Evolutionary conservation across 2,888 invertebrate genomes (phyloP).

Genomic region (Lasioglossum zephyrum): DNA sequence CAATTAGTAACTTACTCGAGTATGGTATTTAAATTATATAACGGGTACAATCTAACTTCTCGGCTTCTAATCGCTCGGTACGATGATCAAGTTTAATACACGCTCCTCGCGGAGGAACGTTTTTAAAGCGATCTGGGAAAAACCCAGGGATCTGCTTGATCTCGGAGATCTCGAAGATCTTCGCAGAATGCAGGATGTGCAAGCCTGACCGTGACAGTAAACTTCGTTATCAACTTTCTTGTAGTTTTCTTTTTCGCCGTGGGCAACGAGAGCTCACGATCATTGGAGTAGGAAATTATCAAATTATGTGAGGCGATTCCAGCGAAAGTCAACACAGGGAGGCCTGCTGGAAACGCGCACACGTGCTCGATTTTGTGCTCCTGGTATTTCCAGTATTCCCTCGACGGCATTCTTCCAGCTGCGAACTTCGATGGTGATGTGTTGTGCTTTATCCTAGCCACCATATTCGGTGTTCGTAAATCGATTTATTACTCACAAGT

Average conservation of each 20-base stretch:
- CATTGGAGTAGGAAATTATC: conserved; percentile 21
- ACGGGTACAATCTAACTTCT: background rate
- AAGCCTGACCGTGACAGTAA: conserved; percentile 18
- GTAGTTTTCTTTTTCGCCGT: background rate
- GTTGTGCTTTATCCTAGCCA: background rate
- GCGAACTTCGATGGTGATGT: too few species aligned
- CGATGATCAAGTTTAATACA: background rate
- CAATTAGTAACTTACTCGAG: background rate
- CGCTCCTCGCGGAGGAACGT: background rate
- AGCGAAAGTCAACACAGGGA: background rate
- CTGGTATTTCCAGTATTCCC: conserved; percentile 15
- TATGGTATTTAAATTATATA: background rate
- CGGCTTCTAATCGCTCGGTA: conserved; percentile 1
- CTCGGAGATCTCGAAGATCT: too few species aligned
- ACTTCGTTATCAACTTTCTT: conserved; percentile 3
- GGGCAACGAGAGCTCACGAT: background rate
- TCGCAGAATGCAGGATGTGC: background rate
- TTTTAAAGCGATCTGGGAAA: conserved; percentile 40
- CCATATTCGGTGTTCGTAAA: background rate
- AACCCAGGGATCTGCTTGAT: conserved; percentile 6
- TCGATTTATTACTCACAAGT: background rate
- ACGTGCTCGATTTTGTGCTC: conserved; percentile 1
- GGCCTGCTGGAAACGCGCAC: background rate
- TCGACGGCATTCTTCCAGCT: background rate
- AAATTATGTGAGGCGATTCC: conserved; percentile 4